Evolutionary conservation across 2,797 vertebrate genomes (phyloP).

Genomic region (Hypotaenidia philippensis): DNA sequence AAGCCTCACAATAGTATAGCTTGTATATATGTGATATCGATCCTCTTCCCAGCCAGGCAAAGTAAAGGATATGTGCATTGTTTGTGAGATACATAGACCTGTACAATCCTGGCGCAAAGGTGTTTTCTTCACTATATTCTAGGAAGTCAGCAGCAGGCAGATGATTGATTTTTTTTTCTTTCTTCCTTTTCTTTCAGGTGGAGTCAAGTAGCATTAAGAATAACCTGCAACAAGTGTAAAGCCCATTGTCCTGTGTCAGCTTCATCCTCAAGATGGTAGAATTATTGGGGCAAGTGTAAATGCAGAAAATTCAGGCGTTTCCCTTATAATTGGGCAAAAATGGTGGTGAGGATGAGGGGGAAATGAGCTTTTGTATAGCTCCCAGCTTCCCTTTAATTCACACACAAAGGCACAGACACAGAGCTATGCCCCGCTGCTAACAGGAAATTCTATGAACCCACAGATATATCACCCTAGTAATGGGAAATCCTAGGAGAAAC

Average conservation of each 20-base stretch:
- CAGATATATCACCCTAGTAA: not conserved
- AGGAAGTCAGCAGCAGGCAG: not conserved
- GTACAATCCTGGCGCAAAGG: not conserved
- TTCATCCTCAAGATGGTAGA: not conserved
- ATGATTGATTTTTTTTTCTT: not conserved
- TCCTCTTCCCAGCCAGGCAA: not conserved
- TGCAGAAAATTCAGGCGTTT: not conserved
- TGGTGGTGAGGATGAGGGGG: not conserved
- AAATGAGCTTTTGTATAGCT: not conserved
- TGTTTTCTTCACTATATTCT: not conserved
- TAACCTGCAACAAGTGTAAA: conserved; percentile 17
- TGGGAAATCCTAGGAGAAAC: not conserved
- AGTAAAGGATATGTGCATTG: not conserved
- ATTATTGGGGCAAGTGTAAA: not conserved
- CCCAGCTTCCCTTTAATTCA: not conserved
- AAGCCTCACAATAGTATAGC: not conserved
- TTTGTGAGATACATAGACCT: not conserved
- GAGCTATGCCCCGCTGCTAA: not conserved
- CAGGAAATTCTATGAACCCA: not conserved
- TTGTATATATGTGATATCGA: conserved; percentile 14
- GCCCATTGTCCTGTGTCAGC: not conserved
- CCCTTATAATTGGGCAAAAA: not conserved
- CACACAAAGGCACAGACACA: not conserved
- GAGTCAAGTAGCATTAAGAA: not conserved
- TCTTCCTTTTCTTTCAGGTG: conserved; percentile 1